A percentile compares a stretch with the other conserved stretches of the same genome.
These are phyloP conservation scores for Pantherophis alleghaniensis DNA, from an alignment of 2,797 vertebrate species.

Conservation along the genomic window DNA sequence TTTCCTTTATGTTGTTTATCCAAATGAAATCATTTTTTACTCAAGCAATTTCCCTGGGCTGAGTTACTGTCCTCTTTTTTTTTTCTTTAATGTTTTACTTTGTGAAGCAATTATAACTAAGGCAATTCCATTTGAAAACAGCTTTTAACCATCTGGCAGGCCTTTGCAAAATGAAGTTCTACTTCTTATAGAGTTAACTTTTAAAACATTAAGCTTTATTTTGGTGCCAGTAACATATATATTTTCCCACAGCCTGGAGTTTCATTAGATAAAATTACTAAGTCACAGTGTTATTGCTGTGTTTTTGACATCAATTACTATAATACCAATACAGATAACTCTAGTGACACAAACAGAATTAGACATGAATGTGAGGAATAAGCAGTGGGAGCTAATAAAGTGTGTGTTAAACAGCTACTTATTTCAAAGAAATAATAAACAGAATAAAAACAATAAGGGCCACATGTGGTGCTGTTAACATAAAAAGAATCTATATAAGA, in stretches of 20 bases:
- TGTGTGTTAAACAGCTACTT: slow-evolving; percentile 46
- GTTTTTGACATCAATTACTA: slow-evolving; percentile 60
- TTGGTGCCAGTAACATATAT: slow-evolving; percentile 43
- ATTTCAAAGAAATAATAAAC: slow-evolving; percentile 47
- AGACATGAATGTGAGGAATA: slow-evolving; percentile 44
- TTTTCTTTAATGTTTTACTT: background rate
- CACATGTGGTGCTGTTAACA: slow-evolving; percentile 40
- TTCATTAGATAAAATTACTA: slow-evolving; percentile 59
- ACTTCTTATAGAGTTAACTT: slow-evolving; percentile 8
- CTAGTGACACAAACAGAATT: slow-evolving; percentile 57
- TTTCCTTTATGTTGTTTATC: background rate
- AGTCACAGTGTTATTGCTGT: slow-evolving; percentile 58
- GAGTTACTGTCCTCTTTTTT: background rate
- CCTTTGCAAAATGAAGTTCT: background rate
- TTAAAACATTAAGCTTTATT: slow-evolving; percentile 48
- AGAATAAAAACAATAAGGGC: slow-evolving; percentile 33
- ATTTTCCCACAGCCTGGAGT: slow-evolving; percentile 47
- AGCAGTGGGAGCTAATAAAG: slow-evolving; percentile 61
- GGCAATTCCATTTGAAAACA: background rate
- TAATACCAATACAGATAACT: slow-evolving; percentile 60
- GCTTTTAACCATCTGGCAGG: slow-evolving; percentile 9
- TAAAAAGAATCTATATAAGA: slow-evolving; percentile 33
- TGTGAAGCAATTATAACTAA: background rate
- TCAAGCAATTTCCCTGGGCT: background rate
- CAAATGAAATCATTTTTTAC: background rate